Evolutionary conservation across 2,888 invertebrate genomes (phyloP).

Genomic region (Tinea trinotella): DNA sequence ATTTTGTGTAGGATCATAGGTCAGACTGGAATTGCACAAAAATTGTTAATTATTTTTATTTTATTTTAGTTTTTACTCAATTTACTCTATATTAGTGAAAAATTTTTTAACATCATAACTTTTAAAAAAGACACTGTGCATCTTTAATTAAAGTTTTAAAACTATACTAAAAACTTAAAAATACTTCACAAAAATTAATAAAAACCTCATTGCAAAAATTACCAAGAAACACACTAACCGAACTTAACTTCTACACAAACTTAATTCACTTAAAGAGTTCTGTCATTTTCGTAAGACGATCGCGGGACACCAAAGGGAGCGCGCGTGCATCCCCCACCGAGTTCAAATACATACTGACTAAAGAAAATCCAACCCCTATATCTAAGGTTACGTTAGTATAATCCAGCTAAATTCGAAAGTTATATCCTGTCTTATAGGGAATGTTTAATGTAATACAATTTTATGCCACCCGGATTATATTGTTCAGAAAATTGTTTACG

Average conservation of each 20-base stretch:
- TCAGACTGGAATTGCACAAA: too few relatives aligned
- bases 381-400: slow-evolving; percentile 13
- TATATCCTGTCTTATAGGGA: background rate
- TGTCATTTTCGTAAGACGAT: background rate
- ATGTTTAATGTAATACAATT: background rate
- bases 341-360: background rate
- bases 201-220: background rate
- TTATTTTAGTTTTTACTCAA: too few relatives aligned
- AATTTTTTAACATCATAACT: too few relatives aligned
- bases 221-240: background rate
- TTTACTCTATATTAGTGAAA: too few relatives aligned
- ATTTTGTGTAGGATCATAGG: too few relatives aligned
- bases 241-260: background rate
- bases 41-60: too few relatives aligned
- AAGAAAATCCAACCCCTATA: background rate
- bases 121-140: too few relatives aligned
- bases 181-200: background rate
- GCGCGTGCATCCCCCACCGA: background rate
- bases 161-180: background rate
- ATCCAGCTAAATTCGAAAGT: background rate
- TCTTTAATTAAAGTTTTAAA: background rate
- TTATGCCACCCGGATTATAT: background rate
- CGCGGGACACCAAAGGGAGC: background rate
- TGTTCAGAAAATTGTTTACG: slow-evolving; percentile 3
- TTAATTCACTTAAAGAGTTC: background rate